Base-by-base conservation (phyloP, 2,797 vertebrate genomes). In the Sebastes matsubarae region DNA sequence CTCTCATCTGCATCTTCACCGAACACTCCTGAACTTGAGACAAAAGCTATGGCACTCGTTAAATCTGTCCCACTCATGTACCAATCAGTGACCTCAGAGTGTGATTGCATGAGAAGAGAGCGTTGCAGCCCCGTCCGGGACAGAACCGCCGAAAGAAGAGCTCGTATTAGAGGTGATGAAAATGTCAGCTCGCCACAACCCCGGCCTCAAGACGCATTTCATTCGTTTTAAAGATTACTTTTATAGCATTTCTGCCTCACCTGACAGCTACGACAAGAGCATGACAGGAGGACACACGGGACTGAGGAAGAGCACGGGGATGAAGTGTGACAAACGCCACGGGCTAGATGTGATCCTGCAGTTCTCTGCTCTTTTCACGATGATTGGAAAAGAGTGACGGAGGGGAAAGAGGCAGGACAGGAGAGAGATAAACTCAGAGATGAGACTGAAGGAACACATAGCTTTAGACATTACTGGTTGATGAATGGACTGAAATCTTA, bases 1-100 rank as follows among this genome's bases (percentile, higher is more conserved):
- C 20, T 14, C 3, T 13, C 14, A 13, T 65, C 61, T 27, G 16
- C 22, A 57, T 29, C 50, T 55, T 57, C 32, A 25, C 6, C 3
- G 5, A 25, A 1, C 29, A 27, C 16, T 50, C 20, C 65, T 55
- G 25, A 46, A 42, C 55, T 29, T 68, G 6, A 54, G 27, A 32
- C 11, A 0, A 0, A 63, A 11, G n/a, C 72, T 2, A 5, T 24
- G 11, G 38, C 38, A 29, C 65, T 63, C 6, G 3, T 72, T 54
- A 68, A 61, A 77, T 50, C n/a, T 24, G 11, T 54, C 12, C 36
- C 8, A 10, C 6, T 25, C 9, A 0, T 9, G 24, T 75, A 75
- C 68, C 50, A 75, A 83, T 88, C 81, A 87, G 59, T 87, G 85
- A 85, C 77, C 55, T 72, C 65, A 66, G 75, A 22, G 46, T 58